Percentiles rank a stretch among this genome's conserved stretches.
phyloP scores from a whole-genome alignment of 1,140 invertebrate species.

The Ceratina calcarata region DNA sequence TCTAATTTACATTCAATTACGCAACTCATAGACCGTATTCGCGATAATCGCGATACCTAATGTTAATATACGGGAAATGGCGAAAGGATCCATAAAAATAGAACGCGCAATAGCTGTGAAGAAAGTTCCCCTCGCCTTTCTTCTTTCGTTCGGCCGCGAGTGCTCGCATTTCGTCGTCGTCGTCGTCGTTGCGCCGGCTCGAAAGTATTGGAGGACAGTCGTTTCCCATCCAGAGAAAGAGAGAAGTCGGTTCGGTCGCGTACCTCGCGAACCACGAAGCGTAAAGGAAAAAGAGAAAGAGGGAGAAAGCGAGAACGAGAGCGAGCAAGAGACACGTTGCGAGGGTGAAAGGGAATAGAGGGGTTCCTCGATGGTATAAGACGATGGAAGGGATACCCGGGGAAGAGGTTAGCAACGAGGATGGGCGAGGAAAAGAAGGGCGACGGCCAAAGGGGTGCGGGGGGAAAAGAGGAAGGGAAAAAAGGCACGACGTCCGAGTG shows the following conservation, averaged over 20 bases:
- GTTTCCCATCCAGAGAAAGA: conserved; percentile 61
- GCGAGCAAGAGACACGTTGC: conserved; percentile 23
- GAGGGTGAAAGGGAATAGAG: conserved; percentile 11
- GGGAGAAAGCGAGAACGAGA: not conserved
- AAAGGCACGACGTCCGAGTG: conserved; percentile 51
- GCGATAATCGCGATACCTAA: not conserved
- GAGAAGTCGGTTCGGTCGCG: conserved; percentile 52
- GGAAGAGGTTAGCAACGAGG: not conserved
- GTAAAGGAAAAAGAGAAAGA: conserved; percentile 55
- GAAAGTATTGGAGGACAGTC: conserved; percentile 41
- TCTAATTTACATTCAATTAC: conserved; percentile 12
- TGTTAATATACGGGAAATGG: not conserved
- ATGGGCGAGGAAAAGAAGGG: not conserved
- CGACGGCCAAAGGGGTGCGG: not conserved
- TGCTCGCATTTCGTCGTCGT: conserved; percentile 35
- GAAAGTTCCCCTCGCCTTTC: not conserved
- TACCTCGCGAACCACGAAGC: conserved; percentile 54
- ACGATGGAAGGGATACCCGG: conserved; percentile 27
- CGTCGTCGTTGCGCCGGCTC: conserved; percentile 38
- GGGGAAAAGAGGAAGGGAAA: conserved; percentile 39
- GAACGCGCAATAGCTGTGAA: not conserved
- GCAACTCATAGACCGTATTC: not conserved
- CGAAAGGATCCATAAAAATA: not conserved
- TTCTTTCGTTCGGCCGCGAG: not conserved
- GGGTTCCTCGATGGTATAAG: conserved; percentile 27